Percentiles rank a stretch among this genome's conserved stretches.
Conservation (phyloP, 2,888 invertebrate species). For the Melieria picta region DNA sequence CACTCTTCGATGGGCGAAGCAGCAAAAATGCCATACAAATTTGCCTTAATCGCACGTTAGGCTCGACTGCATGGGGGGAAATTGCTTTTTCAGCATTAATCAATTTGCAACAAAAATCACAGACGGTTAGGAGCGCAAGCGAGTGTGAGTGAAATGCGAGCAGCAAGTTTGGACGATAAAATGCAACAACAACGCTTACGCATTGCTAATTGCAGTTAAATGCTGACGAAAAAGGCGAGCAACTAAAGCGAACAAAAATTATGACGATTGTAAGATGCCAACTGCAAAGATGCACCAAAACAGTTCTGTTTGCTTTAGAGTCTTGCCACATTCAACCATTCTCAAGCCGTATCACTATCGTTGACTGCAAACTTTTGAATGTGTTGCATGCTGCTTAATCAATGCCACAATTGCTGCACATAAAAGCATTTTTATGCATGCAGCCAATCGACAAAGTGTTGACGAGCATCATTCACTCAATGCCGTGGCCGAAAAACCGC, state of each 20-base stretch:
- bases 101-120: conserved; percentile 11
- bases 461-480: conserved; percentile 24
- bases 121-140: background rate
- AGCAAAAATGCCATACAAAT: conserved; percentile 17
- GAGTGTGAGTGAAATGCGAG: background rate
- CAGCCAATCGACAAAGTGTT: conserved; percentile 10
- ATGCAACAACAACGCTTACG: conserved; percentile 21
- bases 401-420: conserved; percentile 8
- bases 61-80: background rate
- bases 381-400: conserved; percentile 22
- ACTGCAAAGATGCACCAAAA: too few species aligned
- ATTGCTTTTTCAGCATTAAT: conserved; percentile 1
- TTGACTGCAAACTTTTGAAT: too few species aligned
- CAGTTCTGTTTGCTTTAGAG: too few species aligned
- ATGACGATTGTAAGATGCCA: too few species aligned
- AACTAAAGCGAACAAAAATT: conserved; percentile 13
- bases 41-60: background rate
- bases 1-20: conserved; percentile 11
- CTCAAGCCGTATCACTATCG: background rate
- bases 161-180: conserved; percentile 4
- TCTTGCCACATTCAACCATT: background rate
- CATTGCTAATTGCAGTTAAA: conserved; percentile 56
- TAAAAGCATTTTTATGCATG: conserved; percentile 3
- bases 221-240: conserved; percentile 51
- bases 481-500: background rate